phyloP scores from a whole-genome alignment of 1,140 invertebrate species.

The Portunus trituberculatus region DNA sequence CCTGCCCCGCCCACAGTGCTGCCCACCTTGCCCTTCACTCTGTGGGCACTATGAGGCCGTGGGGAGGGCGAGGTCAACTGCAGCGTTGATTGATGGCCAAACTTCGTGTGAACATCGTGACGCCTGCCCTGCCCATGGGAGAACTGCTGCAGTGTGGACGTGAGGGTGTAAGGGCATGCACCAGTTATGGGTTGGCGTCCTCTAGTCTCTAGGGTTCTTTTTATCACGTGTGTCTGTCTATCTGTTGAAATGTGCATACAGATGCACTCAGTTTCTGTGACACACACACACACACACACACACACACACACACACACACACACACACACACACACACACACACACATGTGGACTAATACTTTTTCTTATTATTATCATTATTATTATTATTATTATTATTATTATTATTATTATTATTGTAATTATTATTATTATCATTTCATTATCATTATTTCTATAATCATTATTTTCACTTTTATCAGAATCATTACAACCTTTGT shows the following conservation, averaged over 20 bases:
- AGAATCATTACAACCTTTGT: not conserved
- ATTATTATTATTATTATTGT: not conserved
- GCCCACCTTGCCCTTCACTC: not conserved
- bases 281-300: constrained; percentile 59
- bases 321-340: constrained; percentile 62
- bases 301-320: constrained; percentile 61
- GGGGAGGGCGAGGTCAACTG: not conserved
- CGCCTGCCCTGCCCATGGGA: no score
- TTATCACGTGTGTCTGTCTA: not conserved
- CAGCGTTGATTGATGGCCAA: no score
- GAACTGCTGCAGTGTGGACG: no score
- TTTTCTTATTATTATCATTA: no score
- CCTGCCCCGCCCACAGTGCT: not conserved
- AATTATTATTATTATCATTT: not conserved
- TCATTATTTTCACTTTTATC: not conserved
- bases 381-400: not conserved
- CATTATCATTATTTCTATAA: not conserved
- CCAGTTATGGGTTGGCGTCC: not conserved
- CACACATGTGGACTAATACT: not conserved
- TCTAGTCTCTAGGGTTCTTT: not conserved
- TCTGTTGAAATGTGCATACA: not conserved
- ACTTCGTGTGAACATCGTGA: no score
- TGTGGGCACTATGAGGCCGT: not conserved
- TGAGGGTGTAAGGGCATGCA: not conserved
- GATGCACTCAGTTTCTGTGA: not conserved